phyloP scores from a whole-genome alignment of 64 coral and sea anemone species.

The Actinia equina region DNA sequence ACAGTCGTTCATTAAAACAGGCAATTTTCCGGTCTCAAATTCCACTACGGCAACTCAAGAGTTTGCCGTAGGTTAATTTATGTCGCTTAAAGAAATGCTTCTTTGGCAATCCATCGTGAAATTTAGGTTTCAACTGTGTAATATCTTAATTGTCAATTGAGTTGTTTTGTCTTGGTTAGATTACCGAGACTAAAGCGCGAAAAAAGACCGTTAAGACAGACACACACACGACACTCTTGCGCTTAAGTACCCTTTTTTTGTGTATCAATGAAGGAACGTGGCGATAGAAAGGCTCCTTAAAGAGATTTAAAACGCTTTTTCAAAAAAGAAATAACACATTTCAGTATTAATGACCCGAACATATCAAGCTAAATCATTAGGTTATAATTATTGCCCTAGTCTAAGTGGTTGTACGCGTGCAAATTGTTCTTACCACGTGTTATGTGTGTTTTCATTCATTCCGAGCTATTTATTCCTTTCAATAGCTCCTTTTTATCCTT shows the following conservation, averaged over 20 bases:
- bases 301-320: slow-evolving; percentile 8
- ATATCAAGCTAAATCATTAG: background rate
- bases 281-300: background rate
- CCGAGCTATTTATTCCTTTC: background rate
- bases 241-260: background rate
- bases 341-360: background rate
- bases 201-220: background rate
- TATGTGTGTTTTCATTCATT: slow-evolving; percentile 3
- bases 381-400: background rate
- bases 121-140: background rate
- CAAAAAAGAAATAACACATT: background rate
- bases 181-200: background rate
- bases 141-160: background rate
- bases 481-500: background rate
- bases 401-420: background rate
- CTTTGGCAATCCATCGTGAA: no score
- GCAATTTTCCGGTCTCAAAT: background rate
- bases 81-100: background rate
- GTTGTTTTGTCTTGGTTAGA: slow-evolving; percentile 1
- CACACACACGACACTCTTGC: background rate
- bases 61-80: background rate
- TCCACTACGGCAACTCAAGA: background rate
- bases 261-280: background rate
- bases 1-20: background rate
- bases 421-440: background rate